A percentile compares a stretch with the other conserved stretches of the same genome.
These are phyloP conservation scores for Zaprionus bogoriensis DNA, from an alignment of 2,888 invertebrate species.

Conservation along the genomic window DNA sequence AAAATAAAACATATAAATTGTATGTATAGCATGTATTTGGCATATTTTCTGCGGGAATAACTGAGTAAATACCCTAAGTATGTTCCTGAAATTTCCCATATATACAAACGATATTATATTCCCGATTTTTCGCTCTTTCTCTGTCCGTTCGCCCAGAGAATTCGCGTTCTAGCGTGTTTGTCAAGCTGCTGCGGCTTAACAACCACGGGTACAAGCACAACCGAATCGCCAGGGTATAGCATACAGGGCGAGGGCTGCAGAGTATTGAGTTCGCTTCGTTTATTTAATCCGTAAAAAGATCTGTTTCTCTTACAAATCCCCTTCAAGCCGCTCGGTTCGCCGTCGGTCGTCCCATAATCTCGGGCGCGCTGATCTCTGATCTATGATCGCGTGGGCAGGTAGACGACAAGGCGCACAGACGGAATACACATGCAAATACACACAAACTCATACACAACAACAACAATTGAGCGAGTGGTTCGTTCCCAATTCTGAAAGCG, in stretches of 20 bases:
- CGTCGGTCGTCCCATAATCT: slow-evolving; percentile 57
- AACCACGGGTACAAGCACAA: background rate
- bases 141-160: background rate
- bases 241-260: slow-evolving; percentile 5
- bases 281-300: slow-evolving; percentile 77
- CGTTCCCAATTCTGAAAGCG: slow-evolving; percentile 24
- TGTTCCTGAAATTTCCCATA: no score
- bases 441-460: slow-evolving; percentile 10
- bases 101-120: no score
- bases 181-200: slow-evolving; percentile 2
- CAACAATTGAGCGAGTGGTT: slow-evolving; percentile 24
- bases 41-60: no score
- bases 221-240: background rate
- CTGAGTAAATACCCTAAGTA: no score
- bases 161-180: background rate
- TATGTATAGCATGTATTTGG: no score
- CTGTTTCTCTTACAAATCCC: slow-evolving; percentile 71
- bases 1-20: no score
- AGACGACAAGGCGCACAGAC: slow-evolving; percentile 30
- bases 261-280: slow-evolving; percentile 41
- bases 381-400: slow-evolving; percentile 61
- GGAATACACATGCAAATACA: slow-evolving; percentile 7
- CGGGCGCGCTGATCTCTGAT: slow-evolving; percentile 56
- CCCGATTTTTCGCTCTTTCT: no score
- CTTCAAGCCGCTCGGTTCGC: slow-evolving; percentile 15